Percentiles rank a stretch among this genome's conserved stretches.
These are phyloP conservation scores for Penaeus japonicus DNA, from an alignment of 1,140 invertebrate genomes.

Conservation along the genomic window DNA sequence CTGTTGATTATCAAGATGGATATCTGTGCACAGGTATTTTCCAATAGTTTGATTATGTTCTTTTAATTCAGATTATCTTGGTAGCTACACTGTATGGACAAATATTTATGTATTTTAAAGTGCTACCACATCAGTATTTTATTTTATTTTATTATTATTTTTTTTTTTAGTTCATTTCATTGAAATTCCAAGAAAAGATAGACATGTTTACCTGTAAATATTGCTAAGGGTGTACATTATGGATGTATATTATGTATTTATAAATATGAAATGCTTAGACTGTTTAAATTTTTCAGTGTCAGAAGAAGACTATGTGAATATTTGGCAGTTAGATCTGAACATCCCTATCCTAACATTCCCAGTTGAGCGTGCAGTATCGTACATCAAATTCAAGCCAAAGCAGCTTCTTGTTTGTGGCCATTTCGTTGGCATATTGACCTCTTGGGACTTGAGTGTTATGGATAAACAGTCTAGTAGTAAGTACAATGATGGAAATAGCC, in stretches of 20 bases:
- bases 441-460: slow-evolving; percentile 51
- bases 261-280: background rate
- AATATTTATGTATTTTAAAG: too few relatives aligned
- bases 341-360: slow-evolving; percentile 53
- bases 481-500: background rate
- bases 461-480: background rate
- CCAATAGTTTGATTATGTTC: background rate
- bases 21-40: slow-evolving; percentile 59
- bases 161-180: background rate
- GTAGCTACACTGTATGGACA: too few relatives aligned
- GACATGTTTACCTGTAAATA: background rate
- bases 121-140: background rate
- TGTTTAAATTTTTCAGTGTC: slow-evolving; percentile 54
- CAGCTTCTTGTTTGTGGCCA: slow-evolving; percentile 59
- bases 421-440: slow-evolving; percentile 60
- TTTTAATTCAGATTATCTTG: background rate
- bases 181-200: background rate
- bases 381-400: slow-evolving; percentile 59
- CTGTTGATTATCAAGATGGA: slow-evolving; percentile 60
- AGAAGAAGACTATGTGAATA: slow-evolving; percentile 59
- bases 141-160: background rate
- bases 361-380: slow-evolving; percentile 58
- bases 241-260: background rate
- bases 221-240: background rate
- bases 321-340: slow-evolving; percentile 59